These are phyloP conservation scores for Antitype chi DNA, from an alignment of 2,888 invertebrate species.

Conservation along the genomic window DNA sequence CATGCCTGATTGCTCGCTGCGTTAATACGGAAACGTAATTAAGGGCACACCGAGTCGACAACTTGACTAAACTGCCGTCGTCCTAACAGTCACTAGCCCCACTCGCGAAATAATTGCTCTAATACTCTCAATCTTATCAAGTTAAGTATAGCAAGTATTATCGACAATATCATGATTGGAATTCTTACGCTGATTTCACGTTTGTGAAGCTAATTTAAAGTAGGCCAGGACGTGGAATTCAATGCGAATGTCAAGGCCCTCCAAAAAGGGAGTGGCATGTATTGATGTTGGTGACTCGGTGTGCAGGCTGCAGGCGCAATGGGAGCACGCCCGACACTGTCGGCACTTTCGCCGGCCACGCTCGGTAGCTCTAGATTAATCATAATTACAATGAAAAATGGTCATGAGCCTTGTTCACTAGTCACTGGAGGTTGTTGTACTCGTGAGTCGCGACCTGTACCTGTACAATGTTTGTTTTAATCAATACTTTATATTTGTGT, in stretches of 20 bases:
- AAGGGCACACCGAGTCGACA: constrained; percentile 70
- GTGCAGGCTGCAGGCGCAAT: constrained; percentile 62
- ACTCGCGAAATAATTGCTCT: constrained; percentile 4
- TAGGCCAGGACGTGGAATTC: constrained; percentile 26
- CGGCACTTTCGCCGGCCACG: constrained; percentile 76
- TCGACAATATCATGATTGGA: constrained; percentile 43
- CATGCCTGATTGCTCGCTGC: constrained; percentile 57
- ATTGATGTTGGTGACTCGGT: constrained; percentile 4
- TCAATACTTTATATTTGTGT: constrained; percentile 9
- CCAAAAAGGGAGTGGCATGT: constrained; percentile 49
- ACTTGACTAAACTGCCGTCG: constrained; percentile 49
- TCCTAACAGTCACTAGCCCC: background rate
- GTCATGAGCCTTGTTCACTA: constrained; percentile 47
- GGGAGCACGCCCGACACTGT: constrained; percentile 74
- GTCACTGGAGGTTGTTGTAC: constrained; percentile 58
- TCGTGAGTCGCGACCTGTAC: constrained; percentile 34
- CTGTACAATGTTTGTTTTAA: constrained; percentile 24
- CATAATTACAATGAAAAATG: constrained; percentile 64
- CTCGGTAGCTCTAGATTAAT: constrained; percentile 66
- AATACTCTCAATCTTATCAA: constrained; percentile 57
- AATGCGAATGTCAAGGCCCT: constrained; percentile 64
- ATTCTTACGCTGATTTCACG: constrained; percentile 21
- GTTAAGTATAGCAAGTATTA: constrained; percentile 47
- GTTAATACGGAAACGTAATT: constrained; percentile 83
- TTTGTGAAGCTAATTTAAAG: constrained; percentile 23